These are phyloP conservation scores for Podarcis cretensis DNA, from an alignment of 2,113 vertebrate species.

Conservation along the genomic window DNA sequence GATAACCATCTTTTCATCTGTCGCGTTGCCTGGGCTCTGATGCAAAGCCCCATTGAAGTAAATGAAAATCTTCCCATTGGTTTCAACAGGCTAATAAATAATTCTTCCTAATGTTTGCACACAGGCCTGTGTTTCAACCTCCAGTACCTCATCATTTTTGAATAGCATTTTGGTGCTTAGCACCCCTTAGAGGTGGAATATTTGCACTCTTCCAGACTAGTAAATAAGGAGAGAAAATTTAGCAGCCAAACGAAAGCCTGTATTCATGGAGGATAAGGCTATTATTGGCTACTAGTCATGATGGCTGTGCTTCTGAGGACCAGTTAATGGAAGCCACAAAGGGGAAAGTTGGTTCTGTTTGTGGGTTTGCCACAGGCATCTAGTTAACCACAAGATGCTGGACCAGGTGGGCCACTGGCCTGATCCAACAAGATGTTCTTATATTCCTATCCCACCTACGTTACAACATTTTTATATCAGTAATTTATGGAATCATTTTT, in stretches of 20 bases:
- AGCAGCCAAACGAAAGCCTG: background rate
- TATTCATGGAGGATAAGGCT: no score
- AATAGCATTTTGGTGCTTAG: background rate
- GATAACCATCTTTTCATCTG: slow-evolving; percentile 13
- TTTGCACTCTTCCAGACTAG: background rate
- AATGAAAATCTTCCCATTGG: background rate
- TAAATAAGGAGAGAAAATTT: background rate
- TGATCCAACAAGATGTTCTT: no score
- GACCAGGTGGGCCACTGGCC: no score
- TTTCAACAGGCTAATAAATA: background rate
- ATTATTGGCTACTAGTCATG: no score
- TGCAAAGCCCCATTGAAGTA: slow-evolving; percentile 22
- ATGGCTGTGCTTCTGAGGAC: no score
- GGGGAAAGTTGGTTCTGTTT: no score
- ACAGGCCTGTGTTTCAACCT: background rate
- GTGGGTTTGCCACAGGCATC: no score
- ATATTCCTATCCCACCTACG: no score
- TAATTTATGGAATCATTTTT: no score
- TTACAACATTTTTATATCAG: no score
- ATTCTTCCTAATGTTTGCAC: slow-evolving; percentile 2
- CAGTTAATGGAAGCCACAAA: no score
- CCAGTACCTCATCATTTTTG: background rate
- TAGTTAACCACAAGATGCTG: no score
- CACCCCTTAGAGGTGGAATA: background rate
- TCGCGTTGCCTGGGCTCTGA: background rate